Percentiles rank a stretch among this genome's conserved stretches.
Evolutionary conservation across 1,140 invertebrate species (phyloP).

Genomic region (Cyclina sinensis): DNA sequence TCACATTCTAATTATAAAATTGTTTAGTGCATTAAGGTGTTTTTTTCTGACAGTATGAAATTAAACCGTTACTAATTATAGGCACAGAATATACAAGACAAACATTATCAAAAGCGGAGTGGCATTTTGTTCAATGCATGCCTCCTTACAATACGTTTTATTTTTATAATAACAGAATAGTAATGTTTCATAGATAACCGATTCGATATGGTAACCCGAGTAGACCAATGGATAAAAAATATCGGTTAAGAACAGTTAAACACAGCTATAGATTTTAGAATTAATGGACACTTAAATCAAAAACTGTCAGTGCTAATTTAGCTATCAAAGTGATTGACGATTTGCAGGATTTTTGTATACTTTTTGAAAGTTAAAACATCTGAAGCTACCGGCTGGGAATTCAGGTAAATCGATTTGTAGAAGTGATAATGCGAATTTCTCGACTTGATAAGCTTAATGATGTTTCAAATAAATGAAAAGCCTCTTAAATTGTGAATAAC

Average conservation of each 20-base stretch:
- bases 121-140: neutral
- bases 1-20: no score
- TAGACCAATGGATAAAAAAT: neutral
- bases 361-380: constrained; percentile 3
- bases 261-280: neutral
- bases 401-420: constrained; percentile 10
- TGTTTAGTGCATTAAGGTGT: no score
- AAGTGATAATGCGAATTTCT: neutral
- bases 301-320: constrained; percentile 11
- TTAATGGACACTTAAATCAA: constrained; percentile 9
- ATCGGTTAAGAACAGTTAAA: neutral
- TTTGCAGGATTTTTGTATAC: neutral
- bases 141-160: neutral
- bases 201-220: neutral
- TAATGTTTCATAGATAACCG: neutral
- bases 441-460: neutral
- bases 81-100: neutral
- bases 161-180: neutral
- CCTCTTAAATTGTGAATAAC: no score
- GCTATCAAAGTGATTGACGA: neutral
- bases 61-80: neutral
- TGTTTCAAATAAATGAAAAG: neutral
- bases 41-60: neutral
- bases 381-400: neutral
- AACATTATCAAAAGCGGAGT: neutral